Evolutionary conservation across 2,113 vertebrate species (phyloP).

Genomic region (Agelaius tricolor): DNA sequence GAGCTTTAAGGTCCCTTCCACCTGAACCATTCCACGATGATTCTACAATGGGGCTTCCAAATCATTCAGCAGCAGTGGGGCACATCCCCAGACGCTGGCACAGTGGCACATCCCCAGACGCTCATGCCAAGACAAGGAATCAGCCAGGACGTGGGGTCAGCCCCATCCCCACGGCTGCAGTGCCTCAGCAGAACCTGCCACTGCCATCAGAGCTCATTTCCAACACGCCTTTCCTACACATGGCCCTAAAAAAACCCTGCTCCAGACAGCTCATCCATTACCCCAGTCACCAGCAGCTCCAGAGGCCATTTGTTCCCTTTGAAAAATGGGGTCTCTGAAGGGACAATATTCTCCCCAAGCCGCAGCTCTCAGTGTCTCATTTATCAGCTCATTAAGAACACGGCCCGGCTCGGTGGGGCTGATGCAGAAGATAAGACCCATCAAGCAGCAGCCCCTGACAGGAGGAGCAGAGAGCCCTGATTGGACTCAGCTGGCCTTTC

Average conservation of each 20-base stretch:
- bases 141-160: fast-evolving
- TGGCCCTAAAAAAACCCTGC: not conserved
- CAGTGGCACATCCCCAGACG: fast-evolving
- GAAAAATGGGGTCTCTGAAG: slow-evolving; percentile 28
- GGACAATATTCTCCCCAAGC: slow-evolving; percentile 22
- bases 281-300: not conserved
- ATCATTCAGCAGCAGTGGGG: not conserved
- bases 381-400: slow-evolving; percentile 58
- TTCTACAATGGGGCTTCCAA: fast-evolving
- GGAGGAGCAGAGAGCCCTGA: slow-evolving; percentile 11
- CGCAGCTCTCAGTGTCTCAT: slow-evolving; percentile 39
- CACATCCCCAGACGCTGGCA: fast-evolving
- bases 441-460: slow-evolving; percentile 40
- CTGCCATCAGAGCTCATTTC: not conserved
- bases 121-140: not conserved
- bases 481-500: slow-evolving; percentile 30
- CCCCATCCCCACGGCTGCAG: not conserved
- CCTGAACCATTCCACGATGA: fast-evolving
- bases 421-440: slow-evolving; percentile 50
- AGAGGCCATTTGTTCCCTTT: slow-evolving; percentile 42
- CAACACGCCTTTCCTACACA: not conserved
- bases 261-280: not conserved
- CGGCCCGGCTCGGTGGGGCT: not conserved
- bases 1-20: not conserved
- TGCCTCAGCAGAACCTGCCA: not conserved